Evolutionary conservation across 1,140 invertebrate genomes (phyloP), one percentile per base, ranked within the genome.

Genomic region (Meloidogyne hapla): DNA sequence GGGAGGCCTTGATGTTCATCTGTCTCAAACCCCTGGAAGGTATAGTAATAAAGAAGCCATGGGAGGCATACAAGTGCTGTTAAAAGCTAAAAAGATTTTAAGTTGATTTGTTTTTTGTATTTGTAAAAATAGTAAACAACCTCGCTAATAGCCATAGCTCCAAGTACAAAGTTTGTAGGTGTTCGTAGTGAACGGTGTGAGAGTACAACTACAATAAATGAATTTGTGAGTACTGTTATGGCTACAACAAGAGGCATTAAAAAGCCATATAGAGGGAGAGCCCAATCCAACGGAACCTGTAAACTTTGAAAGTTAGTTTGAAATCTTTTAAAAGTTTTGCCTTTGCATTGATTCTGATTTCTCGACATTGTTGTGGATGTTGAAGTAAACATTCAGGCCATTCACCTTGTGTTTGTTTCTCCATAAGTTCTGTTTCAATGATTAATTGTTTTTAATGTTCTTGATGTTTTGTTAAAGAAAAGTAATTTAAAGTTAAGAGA

Each of bases 141-240:
- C 88, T 96, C 94, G 77, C 93, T 93, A 1, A 96, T 90, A 0
- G 94, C 94, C 94, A 96, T 96, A 5, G 92, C 90, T 80, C 92
- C 89, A 0, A 92, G 87, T 6, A 92, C 90, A 1, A 90, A 87
- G 86, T 92, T 92, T 12, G 92, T 92, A 0, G 92, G 91, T 2
- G 91, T 91, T 48, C 90, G 84, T 90, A 92, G 91, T 77, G 92
- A 90, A 33, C 88, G 84, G 79, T 91, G 91, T 5, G 90, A 88
- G 4, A 92, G 87, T 12, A 92, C 92, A 2, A 94, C 91, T 73
- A 91, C 90, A 26, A 96, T 93, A 3, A 95, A 89, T 0, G 93
- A 93, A 88, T 96, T 96, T 28, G 93, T 93, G 10, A n/a, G 38
- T 26, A 94, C 91, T 0, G 94, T 96, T 13, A 94, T 91, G 5